Percentiles rank a stretch among this genome's conserved stretches.
These are phyloP conservation scores for Tyto alba DNA, from an alignment of 2,113 vertebrate genomes.

Conservation along the genomic window DNA sequence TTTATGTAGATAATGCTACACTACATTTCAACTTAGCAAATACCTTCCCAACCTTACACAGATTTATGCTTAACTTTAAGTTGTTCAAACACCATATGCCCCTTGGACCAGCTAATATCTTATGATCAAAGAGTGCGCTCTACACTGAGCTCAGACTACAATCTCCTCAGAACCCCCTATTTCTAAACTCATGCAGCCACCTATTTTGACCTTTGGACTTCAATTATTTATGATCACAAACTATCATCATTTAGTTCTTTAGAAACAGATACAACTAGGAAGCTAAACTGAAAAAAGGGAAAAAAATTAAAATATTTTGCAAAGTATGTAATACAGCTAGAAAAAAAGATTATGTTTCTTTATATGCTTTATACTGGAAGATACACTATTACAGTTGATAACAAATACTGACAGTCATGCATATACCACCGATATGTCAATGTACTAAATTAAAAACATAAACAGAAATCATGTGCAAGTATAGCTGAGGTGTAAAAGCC, in stretches of 20 bases:
- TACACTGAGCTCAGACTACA: not conserved
- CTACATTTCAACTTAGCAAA: not conserved
- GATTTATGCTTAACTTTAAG: not conserved
- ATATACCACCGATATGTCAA: not conserved
- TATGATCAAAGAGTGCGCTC: accelerated
- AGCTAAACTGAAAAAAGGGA: not conserved
- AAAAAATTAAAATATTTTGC: not conserved
- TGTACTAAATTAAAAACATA: not conserved
- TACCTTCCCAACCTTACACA: not conserved
- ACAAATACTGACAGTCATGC: not conserved
- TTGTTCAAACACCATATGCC: not conserved
- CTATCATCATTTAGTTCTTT: not conserved
- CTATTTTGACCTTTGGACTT: not conserved
- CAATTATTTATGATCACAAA: not conserved
- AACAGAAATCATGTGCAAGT: not conserved
- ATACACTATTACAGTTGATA: not conserved
- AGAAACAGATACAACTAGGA: not conserved
- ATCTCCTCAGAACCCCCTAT: not conserved
- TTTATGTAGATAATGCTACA: not conserved
- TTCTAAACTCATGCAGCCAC: not conserved
- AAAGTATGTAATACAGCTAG: not conserved
- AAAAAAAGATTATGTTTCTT: not conserved
- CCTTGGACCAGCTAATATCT: not conserved
- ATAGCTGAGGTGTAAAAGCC: not conserved
- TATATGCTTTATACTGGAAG: not conserved